Evolutionary conservation across 2,113 vertebrate genomes (phyloP), one percentile per base, ranked within the genome.

Genomic region (Hassar affinis): DNA sequence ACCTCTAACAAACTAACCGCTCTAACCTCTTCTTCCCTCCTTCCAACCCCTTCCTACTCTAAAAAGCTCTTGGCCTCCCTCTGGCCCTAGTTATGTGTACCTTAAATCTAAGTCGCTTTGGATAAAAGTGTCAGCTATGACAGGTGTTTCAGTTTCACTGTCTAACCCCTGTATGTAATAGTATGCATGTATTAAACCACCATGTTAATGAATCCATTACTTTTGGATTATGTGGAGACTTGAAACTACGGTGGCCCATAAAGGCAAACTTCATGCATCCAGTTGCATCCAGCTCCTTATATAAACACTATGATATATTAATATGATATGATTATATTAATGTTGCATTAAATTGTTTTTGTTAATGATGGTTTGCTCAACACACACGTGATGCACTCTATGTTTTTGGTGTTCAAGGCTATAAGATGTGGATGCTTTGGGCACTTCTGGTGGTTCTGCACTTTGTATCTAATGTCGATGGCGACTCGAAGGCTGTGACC

Each of bases 401-500:
- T 0, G 10, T 74, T 20, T 80, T 82, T 87, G 78, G 83, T 94
- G 94, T 87, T 38, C 15, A 52, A 87, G 87, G 87, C 62, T 86
- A 2, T 85, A 97, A 91, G 88, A 97, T 98, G 97, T 92, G 91
- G 92, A 86, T 93, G 87, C 74, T 94, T 88, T 88, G 87, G 85
- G 64, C 88, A 52, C 45, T 95, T 74, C 88, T 94, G 90, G 91
- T 93, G 79, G 88, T 93, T 20, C 92, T 95, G 89, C 87, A 95
- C 82, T 93, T 93, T 72, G 88, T 82, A 22, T 92, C 92, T 4
- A 90, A 90, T 84, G 95, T 87, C 27, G 91, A 87, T 79, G 95
- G 94, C 14, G 96, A 96, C 91, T 98, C 97, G 38, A 99, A 99
- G 91, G 98, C 96, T 18, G 93, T 99, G 80, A 99, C 98, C 79